Conservation (phyloP, 2,888 invertebrate genomes). For the Aspidapion aeneum region DNA sequence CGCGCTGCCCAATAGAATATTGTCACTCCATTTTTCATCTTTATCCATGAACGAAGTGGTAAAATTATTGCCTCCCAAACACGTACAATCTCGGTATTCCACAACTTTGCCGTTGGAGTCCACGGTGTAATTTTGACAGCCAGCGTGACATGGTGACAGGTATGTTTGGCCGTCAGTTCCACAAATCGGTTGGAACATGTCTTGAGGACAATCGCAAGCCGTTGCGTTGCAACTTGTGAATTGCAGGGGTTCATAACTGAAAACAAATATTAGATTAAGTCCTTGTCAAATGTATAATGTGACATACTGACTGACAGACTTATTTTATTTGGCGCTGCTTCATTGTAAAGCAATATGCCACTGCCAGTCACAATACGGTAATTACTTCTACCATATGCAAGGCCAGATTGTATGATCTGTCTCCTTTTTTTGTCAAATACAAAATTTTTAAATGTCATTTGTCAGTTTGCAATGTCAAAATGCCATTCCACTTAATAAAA, state of each 20-base stretch:
- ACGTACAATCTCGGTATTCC: slow-evolving; percentile 53
- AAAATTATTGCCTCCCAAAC: slow-evolving; percentile 41
- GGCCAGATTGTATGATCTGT: no score
- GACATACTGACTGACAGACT: no score
- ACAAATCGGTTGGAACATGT: slow-evolving; percentile 81
- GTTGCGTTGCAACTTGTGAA: slow-evolving; percentile 58
- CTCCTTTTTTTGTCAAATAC: no score
- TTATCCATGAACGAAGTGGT: slow-evolving; percentile 17
- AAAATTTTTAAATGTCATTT: no score
- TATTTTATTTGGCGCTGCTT: no score
- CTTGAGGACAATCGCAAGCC: slow-evolving; percentile 68
- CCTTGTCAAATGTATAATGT: no score
- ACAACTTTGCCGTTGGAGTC: slow-evolving; percentile 55
- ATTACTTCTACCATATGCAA: no score
- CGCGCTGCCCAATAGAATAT: slow-evolving; percentile 52
- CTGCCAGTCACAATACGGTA: no score
- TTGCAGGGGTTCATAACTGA: slow-evolving; percentile 45
- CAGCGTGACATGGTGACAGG: slow-evolving; percentile 87
- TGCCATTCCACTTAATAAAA: no score
- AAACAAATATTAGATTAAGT: no score
- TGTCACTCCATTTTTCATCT: slow-evolving; percentile 11
- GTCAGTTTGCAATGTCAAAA: no score
- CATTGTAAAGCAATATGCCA: no score
- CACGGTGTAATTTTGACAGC: slow-evolving; percentile 64
- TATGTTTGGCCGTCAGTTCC: slow-evolving; percentile 80